phyloP scores from a whole-genome alignment of 2,113 vertebrate species.

The Sturnira hondurensis region DNA sequence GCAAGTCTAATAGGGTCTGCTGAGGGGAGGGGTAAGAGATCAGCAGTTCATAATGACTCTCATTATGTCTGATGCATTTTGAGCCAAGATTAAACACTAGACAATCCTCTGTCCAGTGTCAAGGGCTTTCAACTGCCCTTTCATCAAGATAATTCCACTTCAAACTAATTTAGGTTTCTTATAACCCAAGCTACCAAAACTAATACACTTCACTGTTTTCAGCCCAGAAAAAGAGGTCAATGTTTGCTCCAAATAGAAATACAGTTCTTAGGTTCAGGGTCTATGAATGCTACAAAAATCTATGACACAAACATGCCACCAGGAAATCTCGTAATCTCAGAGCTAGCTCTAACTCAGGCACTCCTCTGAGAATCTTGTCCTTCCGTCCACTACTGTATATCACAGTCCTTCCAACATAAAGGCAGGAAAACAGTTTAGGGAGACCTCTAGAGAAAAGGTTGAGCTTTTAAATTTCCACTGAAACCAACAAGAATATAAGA shows the following conservation, averaged over 20 bases:
- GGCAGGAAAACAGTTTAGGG: neutral
- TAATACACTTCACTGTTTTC: conserved; percentile 56
- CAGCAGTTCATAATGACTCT: conserved; percentile 70
- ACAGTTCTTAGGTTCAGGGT: neutral
- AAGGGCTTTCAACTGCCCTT: conserved; percentile 71
- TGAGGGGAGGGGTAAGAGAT: conserved; percentile 58
- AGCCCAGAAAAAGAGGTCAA: conserved; percentile 46
- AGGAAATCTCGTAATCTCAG: neutral
- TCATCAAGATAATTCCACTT: conserved; percentile 72
- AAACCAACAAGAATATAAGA: neutral
- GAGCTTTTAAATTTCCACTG: neutral
- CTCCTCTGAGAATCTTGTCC: neutral
- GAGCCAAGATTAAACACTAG: conserved; percentile 71
- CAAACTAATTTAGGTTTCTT: conserved; percentile 69
- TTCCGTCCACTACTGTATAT: neutral
- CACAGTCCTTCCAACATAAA: neutral
- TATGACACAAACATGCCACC: neutral
- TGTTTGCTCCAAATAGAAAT: conserved; percentile 13
- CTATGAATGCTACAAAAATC: neutral
- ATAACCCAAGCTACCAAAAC: conserved; percentile 57
- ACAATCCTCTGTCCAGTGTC: conserved; percentile 70
- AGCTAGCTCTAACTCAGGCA: neutral
- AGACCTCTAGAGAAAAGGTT: neutral
- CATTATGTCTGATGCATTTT: conserved; percentile 60
- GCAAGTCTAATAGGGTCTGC: conserved; percentile 66